Percentiles rank a stretch among this genome's conserved stretches.
These are phyloP conservation scores for Strongylocentrotus purpuratus DNA, from an alignment of 35 echinoderm and acorn worm genomes.

Conservation along the genomic window DNA sequence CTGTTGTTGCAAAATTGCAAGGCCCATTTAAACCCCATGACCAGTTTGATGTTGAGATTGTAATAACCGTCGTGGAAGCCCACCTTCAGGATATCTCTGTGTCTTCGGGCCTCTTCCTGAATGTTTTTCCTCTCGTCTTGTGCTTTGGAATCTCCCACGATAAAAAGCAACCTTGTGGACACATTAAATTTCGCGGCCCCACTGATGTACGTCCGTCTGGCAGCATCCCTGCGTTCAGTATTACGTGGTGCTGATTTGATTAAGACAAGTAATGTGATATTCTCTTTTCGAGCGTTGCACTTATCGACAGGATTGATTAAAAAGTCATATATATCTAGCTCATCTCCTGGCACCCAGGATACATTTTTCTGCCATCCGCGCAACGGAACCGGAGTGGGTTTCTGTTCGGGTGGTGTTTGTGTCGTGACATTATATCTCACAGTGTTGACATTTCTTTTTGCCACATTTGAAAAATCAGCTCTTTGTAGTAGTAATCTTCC, in stretches of 20 bases:
- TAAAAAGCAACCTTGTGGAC: neutral
- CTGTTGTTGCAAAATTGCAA: neutral
- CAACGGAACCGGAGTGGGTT: neutral
- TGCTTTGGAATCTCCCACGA: neutral
- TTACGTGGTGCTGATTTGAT: neutral
- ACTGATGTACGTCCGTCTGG: neutral
- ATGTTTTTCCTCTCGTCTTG: neutral
- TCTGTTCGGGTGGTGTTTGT: neutral
- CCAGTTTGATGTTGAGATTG: neutral
- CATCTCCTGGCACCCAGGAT: neutral
- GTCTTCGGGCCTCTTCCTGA: neutral
- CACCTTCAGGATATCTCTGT: neutral
- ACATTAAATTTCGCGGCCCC: neutral
- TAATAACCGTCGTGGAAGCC: too few species aligned
- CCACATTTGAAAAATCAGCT: too few species aligned
- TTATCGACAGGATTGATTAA: neutral
- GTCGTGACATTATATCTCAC: neutral
- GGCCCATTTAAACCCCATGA: neutral
- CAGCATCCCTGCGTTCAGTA: neutral
- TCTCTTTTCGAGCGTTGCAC: neutral
- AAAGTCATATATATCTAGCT: neutral
- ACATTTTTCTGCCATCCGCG: neutral
- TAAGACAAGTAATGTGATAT: neutral
- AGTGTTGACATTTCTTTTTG: too few species aligned
- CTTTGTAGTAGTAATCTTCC: too few species aligned